Percentiles rank a stretch among this genome's conserved stretches.
These are phyloP conservation scores for Artibeus lituratus DNA, from an alignment of 2,797 vertebrate species.

Conservation along the genomic window DNA sequence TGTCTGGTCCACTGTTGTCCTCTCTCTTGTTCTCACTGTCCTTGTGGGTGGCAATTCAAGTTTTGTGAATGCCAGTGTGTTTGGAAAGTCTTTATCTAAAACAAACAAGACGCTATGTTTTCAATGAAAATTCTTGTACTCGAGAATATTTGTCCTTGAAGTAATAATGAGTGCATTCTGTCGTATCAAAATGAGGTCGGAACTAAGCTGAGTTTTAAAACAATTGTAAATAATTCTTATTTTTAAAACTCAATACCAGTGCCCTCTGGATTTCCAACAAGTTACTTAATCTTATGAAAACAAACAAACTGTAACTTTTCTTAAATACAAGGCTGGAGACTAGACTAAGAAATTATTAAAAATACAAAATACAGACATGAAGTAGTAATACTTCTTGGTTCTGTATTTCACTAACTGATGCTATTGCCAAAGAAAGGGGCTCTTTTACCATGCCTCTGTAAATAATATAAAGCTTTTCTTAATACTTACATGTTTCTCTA, in stretches of 20 bases:
- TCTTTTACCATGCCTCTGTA: neutral
- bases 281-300: constrained; percentile 38
- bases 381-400: neutral
- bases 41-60: neutral
- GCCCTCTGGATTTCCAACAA: neutral
- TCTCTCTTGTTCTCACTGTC: neutral
- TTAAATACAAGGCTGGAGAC: neutral
- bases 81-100: constrained; percentile 35
- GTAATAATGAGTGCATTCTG: constrained; percentile 21
- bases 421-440: neutral
- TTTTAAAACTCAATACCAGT: neutral
- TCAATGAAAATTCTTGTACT: constrained; percentile 33
- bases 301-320: neutral
- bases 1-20: neutral
- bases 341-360: neutral
- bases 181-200: neutral
- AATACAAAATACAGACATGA: constrained; percentile 6
- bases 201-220: neutral
- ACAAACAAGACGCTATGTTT: constrained; percentile 37
- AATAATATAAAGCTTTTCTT: neutral
- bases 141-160: constrained; percentile 5
- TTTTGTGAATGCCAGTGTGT: neutral
- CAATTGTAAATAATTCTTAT: neutral
- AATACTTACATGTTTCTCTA: neutral
- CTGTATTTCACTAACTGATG: neutral